These are phyloP conservation scores for Clunio marinus DNA, from an alignment of 2,888 invertebrate species.

Conservation along the genomic window DNA sequence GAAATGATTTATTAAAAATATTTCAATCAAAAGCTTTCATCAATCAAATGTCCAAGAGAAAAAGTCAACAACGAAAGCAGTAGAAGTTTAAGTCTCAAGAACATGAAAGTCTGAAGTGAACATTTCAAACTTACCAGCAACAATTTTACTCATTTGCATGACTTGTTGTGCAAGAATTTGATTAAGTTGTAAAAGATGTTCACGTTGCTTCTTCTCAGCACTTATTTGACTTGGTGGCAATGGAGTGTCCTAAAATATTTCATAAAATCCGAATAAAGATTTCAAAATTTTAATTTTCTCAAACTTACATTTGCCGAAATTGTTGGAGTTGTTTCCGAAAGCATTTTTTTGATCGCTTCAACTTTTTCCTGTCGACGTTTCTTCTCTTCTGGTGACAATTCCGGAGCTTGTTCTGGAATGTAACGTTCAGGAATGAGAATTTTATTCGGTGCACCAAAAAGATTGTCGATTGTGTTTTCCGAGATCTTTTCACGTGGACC, in stretches of 20 bases:
- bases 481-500: conserved; percentile 54
- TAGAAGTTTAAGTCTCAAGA: neutral
- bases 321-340: conserved; percentile 64
- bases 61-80: neutral
- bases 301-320: conserved; percentile 49
- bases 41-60: neutral
- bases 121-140: conserved; percentile 70
- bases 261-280: no score
- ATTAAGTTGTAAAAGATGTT: conserved; percentile 83
- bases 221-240: conserved; percentile 66
- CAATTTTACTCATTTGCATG: conserved; percentile 92
- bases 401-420: conserved; percentile 83
- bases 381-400: conserved; percentile 79
- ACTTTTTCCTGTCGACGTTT: conserved; percentile 80
- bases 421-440: conserved; percentile 89
- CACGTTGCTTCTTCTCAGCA: conserved; percentile 82
- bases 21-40: conserved; percentile 36
- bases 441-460: conserved; percentile 83
- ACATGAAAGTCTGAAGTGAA: conserved; percentile 34
- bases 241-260: conserved; percentile 44
- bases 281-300: neutral
- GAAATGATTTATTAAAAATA: no score
- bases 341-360: conserved; percentile 86
- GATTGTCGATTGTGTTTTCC: conserved; percentile 77
- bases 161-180: conserved; percentile 90